Evolutionary conservation across 2,888 invertebrate genomes (phyloP).

Genomic region (Agrotis clavis): DNA sequence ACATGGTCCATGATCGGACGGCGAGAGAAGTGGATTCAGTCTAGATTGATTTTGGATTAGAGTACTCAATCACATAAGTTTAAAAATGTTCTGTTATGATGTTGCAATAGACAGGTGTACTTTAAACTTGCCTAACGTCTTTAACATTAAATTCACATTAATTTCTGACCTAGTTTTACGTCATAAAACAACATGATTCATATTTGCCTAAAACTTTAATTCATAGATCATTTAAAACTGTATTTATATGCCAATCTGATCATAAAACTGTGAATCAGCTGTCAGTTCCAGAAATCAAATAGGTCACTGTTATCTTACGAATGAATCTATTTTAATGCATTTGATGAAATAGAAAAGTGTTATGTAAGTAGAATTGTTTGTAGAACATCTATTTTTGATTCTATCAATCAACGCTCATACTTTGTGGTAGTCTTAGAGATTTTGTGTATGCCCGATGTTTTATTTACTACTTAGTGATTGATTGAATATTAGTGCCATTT

Average conservation of each 20-base stretch:
- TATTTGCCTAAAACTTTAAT: slow-evolving; percentile 28
- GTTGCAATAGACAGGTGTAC: too few relatives aligned
- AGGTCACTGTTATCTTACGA: slow-evolving; percentile 27
- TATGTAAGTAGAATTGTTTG: neutral
- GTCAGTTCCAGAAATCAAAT: slow-evolving; percentile 26
- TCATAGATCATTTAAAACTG: slow-evolving; percentile 17
- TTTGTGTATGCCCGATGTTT: neutral
- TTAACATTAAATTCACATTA: neutral
- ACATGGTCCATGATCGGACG: too few relatives aligned
- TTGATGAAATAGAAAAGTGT: slow-evolving; percentile 14
- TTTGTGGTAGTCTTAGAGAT: slow-evolving; percentile 3
- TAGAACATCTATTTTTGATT: slow-evolving; percentile 25
- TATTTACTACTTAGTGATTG: neutral
- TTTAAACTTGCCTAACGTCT: slow-evolving; percentile 1
- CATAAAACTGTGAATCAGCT: slow-evolving; percentile 44
- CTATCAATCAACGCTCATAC: slow-evolving; percentile 19
- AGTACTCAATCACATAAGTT: too few relatives aligned
- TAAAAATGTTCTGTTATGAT: too few relatives aligned
- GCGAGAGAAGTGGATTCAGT: too few relatives aligned
- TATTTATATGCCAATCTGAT: slow-evolving; percentile 32
- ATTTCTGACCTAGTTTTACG: slow-evolving; percentile 22
- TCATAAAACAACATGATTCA: slow-evolving; percentile 18
- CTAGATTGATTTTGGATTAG: too few relatives aligned
- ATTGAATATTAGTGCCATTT: neutral
- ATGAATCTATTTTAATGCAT: slow-evolving; percentile 37